A percentile compares a stretch with the other conserved stretches of the same genome.
Evolutionary conservation across 37 sponge, comb jelly and placozoan species (phyloP).

Genomic region (Spongilla lacustris): DNA sequence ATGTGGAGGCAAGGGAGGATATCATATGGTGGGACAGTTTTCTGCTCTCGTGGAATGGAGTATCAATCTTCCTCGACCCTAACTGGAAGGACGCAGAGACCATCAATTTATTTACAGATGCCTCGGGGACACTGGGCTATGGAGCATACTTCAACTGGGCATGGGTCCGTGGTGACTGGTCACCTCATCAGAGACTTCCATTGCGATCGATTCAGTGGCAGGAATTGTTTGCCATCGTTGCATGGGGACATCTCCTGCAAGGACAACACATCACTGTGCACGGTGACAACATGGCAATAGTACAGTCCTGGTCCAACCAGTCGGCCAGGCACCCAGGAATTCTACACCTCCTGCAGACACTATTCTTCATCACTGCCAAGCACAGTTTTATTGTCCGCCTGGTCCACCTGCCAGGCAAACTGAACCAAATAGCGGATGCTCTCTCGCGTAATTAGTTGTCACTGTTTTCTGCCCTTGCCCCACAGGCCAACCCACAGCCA

Average conservation of each 20-base stretch:
- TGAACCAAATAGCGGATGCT: conserved; percentile 22
- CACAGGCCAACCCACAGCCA: not conserved
- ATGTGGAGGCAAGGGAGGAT: conserved; percentile 8
- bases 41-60: conserved; percentile 23
- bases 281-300: too few relatives aligned
- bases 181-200: not conserved
- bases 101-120: conserved; percentile 9
- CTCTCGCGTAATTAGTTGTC: conserved; percentile 17
- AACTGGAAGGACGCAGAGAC: conserved; percentile 7
- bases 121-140: conserved; percentile 20
- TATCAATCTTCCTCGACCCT: conserved; percentile 4
- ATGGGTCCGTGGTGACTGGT: conserved; percentile 27
- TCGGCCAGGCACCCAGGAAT: too few relatives aligned
- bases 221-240: conserved; percentile 25
- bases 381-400: too few relatives aligned
- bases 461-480: conserved; percentile 5
- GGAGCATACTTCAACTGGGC: conserved; percentile 16
- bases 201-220: conserved; percentile 11
- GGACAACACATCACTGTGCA: too few relatives aligned
- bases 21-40: conserved; percentile 32
- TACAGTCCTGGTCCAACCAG: too few relatives aligned
- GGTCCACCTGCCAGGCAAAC: conserved; percentile 20
- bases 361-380: too few relatives aligned
- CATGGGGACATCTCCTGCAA: not conserved
- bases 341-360: too few relatives aligned